Conservation (phyloP, 2,888 invertebrate species). For the Ellobium chinense region DNA sequence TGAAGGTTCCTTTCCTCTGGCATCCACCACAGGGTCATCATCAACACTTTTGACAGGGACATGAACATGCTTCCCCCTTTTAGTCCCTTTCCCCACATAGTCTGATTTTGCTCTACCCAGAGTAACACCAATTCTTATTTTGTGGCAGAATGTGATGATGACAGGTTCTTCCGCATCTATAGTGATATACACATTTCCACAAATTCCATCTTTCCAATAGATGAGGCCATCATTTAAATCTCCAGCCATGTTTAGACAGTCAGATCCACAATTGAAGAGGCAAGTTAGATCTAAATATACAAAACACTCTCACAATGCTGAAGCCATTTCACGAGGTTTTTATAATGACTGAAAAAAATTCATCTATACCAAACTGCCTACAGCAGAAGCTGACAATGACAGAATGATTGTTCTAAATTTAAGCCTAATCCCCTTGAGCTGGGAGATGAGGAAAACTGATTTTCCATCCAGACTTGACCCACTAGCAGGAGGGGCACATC, state of each 20-base stretch:
- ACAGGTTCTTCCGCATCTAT: slow-evolving; percentile 1
- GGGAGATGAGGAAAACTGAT: slow-evolving; percentile 9
- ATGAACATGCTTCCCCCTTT: too few relatives aligned
- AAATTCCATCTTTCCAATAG: neutral
- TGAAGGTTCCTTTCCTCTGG: too few relatives aligned
- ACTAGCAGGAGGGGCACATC: slow-evolving; percentile 2
- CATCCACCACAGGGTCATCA: too few relatives aligned
- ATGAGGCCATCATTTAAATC: neutral
- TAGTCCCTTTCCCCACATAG: neutral
- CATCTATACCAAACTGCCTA: too few relatives aligned
- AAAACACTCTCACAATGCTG: too few relatives aligned
- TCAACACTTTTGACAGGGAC: too few relatives aligned
- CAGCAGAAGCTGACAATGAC: too few relatives aligned
- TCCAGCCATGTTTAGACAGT: slow-evolving; percentile 22
- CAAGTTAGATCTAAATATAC: neutral
- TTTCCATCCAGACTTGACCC: slow-evolving; percentile 38
- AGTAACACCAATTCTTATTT: neutral
- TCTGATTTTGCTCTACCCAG: neutral
- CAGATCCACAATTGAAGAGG: too few relatives aligned
- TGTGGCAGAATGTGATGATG: neutral
- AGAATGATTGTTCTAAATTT: neutral
- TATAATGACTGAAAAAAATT: too few relatives aligned
- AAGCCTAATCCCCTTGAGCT: neutral
- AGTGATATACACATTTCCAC: slow-evolving; percentile 19
- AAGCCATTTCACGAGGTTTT: too few relatives aligned